phyloP scores from a whole-genome alignment of 2,797 vertebrate genomes.

The Scolopax bukidnonensis region DNA sequence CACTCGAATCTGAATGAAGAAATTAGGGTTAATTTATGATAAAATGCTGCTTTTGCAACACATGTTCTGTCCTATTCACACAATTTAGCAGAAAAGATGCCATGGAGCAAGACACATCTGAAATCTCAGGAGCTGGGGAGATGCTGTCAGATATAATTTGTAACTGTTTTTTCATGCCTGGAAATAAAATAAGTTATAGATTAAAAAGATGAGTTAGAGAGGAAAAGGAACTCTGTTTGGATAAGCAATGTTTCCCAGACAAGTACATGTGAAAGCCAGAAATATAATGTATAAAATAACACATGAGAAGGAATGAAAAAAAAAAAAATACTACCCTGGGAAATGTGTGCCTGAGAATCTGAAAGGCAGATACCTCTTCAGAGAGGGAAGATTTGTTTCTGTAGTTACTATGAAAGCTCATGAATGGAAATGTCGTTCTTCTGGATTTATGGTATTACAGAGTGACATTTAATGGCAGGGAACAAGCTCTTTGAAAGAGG shows the following conservation, averaged over 20 bases:
- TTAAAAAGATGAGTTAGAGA: background rate
- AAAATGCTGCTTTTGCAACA: conserved; percentile 21
- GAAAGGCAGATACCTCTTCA: background rate
- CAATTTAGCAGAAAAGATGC: conserved; percentile 24
- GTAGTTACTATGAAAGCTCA: conserved; percentile 15
- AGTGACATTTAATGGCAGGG: background rate
- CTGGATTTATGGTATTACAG: conserved; percentile 4
- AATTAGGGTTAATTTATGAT: conserved; percentile 55
- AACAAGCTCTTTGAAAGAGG: conserved; percentile 14
- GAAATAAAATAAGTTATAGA: conserved; percentile 16
- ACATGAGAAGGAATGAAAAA: background rate
- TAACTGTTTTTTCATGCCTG: conserved; percentile 26
- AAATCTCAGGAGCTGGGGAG: conserved; percentile 22
- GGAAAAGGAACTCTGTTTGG: background rate
- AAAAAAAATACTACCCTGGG: background rate
- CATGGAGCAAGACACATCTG: background rate
- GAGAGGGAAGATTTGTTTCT: background rate
- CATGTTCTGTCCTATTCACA: conserved; percentile 35
- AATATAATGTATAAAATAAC: background rate
- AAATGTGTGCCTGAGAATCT: conserved; percentile 4
- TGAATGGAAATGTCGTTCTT: conserved; percentile 45
- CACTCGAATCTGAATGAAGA: background rate
- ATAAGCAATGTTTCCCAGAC: background rate
- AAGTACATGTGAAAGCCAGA: background rate
- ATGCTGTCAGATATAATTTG: conserved; percentile 59